Conservation (phyloP, 2,888 invertebrate species). For the Sphaeridia pumilis region DNA sequence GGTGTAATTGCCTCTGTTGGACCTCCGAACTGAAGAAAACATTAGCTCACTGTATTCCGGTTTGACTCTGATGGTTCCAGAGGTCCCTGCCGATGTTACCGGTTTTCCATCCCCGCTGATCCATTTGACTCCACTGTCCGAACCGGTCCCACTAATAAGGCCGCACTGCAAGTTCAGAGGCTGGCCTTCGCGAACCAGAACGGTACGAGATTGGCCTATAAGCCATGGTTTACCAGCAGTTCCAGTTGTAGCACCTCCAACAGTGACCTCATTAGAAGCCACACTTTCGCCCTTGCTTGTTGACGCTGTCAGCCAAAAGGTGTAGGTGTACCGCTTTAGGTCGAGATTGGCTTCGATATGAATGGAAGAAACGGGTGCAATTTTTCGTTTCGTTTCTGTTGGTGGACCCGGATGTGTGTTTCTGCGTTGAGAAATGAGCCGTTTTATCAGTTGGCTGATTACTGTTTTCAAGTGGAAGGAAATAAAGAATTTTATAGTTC, state of each 20-base stretch:
- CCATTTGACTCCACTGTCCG: constrained; percentile 10
- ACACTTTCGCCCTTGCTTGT: constrained; percentile 32
- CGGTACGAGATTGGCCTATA: constrained; percentile 29
- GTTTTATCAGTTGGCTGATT: too few relatives aligned
- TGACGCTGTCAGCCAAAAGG: constrained; percentile 31
- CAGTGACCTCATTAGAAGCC: constrained; percentile 25
- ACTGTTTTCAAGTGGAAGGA: too few relatives aligned
- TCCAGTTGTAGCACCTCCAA: constrained; percentile 31
- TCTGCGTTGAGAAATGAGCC: too few relatives aligned
- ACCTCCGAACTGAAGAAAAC: constrained; percentile 25
- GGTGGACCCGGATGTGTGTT: too few relatives aligned
- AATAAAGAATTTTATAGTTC: too few relatives aligned
- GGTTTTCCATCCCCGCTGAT: constrained; percentile 22
- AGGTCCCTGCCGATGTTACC: constrained; percentile 18
- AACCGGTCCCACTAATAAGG: constrained; percentile 21
- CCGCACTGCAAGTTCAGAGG: constrained; percentile 31
- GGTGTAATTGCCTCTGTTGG: constrained; percentile 33
- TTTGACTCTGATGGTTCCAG: constrained; percentile 30
- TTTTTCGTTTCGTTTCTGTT: constrained; percentile 34
- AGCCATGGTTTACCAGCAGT: constrained; percentile 32
- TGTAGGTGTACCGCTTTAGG: constrained; percentile 27
- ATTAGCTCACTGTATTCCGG: constrained; percentile 27
- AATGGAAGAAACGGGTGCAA: constrained; percentile 22
- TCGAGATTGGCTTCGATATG: constrained; percentile 32
- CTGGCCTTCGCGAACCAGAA: constrained; percentile 25